phyloP scores from a whole-genome alignment of 2,113 vertebrate species.

The Hippocampus guttulatus region DNA sequence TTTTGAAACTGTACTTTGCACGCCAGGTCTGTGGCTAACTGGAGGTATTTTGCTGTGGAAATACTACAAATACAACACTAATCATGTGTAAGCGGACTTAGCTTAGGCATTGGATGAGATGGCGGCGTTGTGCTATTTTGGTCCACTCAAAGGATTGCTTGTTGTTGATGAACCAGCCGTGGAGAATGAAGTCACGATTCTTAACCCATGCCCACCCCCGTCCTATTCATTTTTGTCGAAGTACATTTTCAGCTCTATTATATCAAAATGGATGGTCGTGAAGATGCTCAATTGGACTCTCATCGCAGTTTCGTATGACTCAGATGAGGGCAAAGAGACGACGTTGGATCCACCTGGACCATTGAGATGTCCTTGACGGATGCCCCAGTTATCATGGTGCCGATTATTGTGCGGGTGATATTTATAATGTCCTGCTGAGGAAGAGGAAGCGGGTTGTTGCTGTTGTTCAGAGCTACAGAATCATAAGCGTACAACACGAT shows the following conservation, averaged over 20 bases:
- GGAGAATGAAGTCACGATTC: not conserved
- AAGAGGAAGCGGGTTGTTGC: slow-evolving; percentile 34
- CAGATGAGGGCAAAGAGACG: slow-evolving; percentile 40
- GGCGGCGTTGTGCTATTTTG: not conserved
- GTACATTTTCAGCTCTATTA: not conserved
- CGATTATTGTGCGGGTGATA: slow-evolving; percentile 79
- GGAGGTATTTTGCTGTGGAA: not conserved
- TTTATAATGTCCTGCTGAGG: slow-evolving; percentile 81
- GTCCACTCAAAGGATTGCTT: not conserved
- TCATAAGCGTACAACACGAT: not conserved
- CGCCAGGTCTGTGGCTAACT: not conserved
- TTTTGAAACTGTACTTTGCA: not conserved
- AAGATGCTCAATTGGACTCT: slow-evolving; percentile 46
- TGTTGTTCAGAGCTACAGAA: slow-evolving; percentile 38
- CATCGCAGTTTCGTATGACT: slow-evolving; percentile 48
- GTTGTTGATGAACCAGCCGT: not conserved
- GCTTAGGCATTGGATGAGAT: not conserved
- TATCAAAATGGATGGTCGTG: not conserved
- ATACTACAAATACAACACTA: not conserved
- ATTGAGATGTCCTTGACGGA: slow-evolving; percentile 74
- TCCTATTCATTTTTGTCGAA: not conserved
- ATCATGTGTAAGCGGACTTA: slow-evolving; percentile 1
- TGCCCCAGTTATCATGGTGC: slow-evolving; percentile 76
- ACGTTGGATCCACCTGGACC: slow-evolving; percentile 56
- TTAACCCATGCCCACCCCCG: not conserved